A percentile compares a stretch with the other conserved stretches of the same genome.
These are phyloP conservation scores for Uria lomvia DNA, from an alignment of 2,113 vertebrate genomes.

Conservation along the genomic window DNA sequence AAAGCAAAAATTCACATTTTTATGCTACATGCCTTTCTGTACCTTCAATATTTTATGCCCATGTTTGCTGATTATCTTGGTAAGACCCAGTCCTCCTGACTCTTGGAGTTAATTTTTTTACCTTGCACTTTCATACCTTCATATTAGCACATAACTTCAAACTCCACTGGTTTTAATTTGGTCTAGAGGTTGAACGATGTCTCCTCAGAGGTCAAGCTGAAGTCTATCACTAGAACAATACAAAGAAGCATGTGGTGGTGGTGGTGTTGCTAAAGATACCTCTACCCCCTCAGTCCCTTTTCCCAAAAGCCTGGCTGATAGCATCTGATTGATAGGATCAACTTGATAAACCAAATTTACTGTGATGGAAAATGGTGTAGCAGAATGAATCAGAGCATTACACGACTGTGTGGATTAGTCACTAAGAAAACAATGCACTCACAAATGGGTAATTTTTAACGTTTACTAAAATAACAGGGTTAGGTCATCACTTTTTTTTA, in stretches of 20 bases:
- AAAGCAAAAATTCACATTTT: neutral
- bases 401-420: neutral
- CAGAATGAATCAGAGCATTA: neutral
- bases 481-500: neutral
- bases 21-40: neutral
- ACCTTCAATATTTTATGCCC: neutral
- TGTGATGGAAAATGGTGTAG: neutral
- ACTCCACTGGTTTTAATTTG: neutral
- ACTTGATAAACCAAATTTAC: neutral
- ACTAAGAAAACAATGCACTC: neutral
- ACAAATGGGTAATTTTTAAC: neutral
- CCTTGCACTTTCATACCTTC: neutral
- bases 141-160: neutral
- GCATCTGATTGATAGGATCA: neutral
- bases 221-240: neutral
- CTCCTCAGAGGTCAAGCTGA: neutral
- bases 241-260: neutral
- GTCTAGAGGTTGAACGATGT: neutral
- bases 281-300: neutral
- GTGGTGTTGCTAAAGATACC: neutral
- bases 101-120: neutral
- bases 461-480: neutral
- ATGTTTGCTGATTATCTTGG: neutral
- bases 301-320: neutral
- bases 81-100: neutral